Evolutionary conservation across 2,888 invertebrate genomes (phyloP), one percentile per base, ranked within the genome.

Genomic region (Nomada ferruginata): DNA sequence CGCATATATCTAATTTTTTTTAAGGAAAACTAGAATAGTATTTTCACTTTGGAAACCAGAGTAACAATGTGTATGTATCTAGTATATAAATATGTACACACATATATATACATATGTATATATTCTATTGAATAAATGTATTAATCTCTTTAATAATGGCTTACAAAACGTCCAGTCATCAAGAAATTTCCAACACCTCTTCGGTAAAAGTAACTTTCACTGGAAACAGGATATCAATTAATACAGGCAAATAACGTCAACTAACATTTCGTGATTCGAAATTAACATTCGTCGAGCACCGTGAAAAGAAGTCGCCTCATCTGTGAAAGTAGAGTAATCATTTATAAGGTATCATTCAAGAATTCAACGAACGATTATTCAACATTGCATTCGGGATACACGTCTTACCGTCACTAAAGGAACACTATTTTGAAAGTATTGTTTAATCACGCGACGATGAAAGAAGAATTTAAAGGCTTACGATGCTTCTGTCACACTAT

Each of bases 101-200:
- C 36, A 7, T 36, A 36, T 36, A 36, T 36, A 36, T 47, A 53
- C 15, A 47, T 47, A 53, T 83, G 66, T 76, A 76, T 76, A 74
- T 83, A 83, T 29, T 52, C 20, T 4, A 64, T 50, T 53, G 26
- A 80, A 81, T 81, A 80, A 80, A 81, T 3, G 9, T 11, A 64
- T 55, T 81, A 47, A 29, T 57, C 42, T 66, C 13, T 57, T 72
- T 80, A 63, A 61, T 53, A 65, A 65, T 65, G 29, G 10, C n/a
- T 53, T 72, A 52, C 65, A n/a, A 70, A 65, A 13, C 13, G 11
- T 65, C 42, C n/a, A 18, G 29, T 0, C n/a, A 2, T 20, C 4
- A 66, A 66, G 20, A 20, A 59, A 57, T 66, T 29, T 57, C 36
- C 36, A 66, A 36, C 23, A n/a, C 13, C 23, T 11, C 5, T 68